These are phyloP conservation scores for Taenaris catops DNA, from an alignment of 2,888 invertebrate genomes.

Conservation along the genomic window DNA sequence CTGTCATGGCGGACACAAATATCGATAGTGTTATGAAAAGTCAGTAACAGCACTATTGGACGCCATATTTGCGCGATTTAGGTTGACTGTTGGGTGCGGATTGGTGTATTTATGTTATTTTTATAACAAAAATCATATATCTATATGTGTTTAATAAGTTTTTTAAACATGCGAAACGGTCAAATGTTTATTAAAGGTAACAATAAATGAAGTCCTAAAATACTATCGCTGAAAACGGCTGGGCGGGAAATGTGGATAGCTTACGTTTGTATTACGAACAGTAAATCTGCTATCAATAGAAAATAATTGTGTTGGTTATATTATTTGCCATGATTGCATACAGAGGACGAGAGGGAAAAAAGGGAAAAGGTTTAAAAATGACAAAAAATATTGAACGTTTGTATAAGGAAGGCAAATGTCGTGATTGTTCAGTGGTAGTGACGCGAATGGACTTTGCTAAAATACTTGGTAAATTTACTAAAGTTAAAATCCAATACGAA, in stretches of 20 bases:
- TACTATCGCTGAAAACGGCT: slow-evolving; percentile 38
- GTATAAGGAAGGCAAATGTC: slow-evolving; percentile 66
- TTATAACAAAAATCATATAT: slow-evolving; percentile 12
- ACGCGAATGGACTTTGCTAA: slow-evolving; percentile 74
- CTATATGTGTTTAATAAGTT: slow-evolving; percentile 3
- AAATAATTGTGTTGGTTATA: slow-evolving; percentile 15
- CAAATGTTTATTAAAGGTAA: slow-evolving; percentile 23
- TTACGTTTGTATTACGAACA: slow-evolving; percentile 40
- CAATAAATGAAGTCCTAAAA: slow-evolving; percentile 26
- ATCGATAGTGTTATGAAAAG: slow-evolving; percentile 9
- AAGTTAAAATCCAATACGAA: slow-evolving; percentile 72
- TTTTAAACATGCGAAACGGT: slow-evolving; percentile 22
- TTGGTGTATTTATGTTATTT: slow-evolving; percentile 32
- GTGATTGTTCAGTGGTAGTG: slow-evolving; percentile 63
- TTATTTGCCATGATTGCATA: slow-evolving; percentile 50
- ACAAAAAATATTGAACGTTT: slow-evolving; percentile 57
- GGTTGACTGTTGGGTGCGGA: slow-evolving; percentile 33
- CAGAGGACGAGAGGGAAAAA: slow-evolving; percentile 48
- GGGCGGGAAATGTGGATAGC: slow-evolving; percentile 76
- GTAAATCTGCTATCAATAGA: slow-evolving; percentile 27
- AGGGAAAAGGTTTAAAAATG: slow-evolving; percentile 42
- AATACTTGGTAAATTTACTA: slow-evolving; percentile 71
- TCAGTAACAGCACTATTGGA: slow-evolving; percentile 46
- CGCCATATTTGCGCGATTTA: slow-evolving; percentile 62
- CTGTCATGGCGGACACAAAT: no score